Conservation (phyloP, 2,888 invertebrate genomes). For the Teleogryllus oceanicus region DNA sequence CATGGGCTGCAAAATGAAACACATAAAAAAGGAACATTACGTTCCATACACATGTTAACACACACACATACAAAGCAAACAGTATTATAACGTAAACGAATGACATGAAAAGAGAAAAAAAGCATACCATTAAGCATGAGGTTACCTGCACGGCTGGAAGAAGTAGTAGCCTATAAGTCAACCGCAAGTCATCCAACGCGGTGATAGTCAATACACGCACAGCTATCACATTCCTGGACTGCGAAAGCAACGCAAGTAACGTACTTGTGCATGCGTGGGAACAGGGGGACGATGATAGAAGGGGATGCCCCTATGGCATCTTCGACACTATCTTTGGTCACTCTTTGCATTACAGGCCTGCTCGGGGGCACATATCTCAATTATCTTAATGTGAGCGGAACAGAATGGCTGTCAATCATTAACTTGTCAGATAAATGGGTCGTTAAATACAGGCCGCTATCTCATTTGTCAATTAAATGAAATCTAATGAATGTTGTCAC, state of each 20-base stretch:
- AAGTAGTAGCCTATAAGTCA: slow-evolving; percentile 36
- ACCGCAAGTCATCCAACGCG: slow-evolving; percentile 38
- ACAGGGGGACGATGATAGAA: background rate
- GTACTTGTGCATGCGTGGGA: slow-evolving; percentile 29
- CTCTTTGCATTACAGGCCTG: background rate
- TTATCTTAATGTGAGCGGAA: background rate
- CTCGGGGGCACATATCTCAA: background rate
- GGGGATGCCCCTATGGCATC: background rate
- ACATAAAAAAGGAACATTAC: background rate
- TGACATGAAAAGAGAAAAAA: slow-evolving; percentile 24
- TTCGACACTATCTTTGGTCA: background rate
- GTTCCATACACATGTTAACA: background rate
- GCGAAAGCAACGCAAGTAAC: slow-evolving; percentile 35
- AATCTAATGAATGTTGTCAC: no score
- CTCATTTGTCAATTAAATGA: background rate
- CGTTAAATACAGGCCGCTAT: no score
- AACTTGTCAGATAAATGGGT: no score
- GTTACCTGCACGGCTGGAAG: slow-evolving; percentile 37
- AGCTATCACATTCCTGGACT: slow-evolving; percentile 36
- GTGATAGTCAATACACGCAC: slow-evolving; percentile 36
- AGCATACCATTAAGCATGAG: slow-evolving; percentile 36
- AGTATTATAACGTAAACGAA: background rate
- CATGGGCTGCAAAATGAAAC: background rate
- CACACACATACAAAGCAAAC: slow-evolving; percentile 23
- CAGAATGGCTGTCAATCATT: background rate